Evolutionary conservation across 2,113 vertebrate species (phyloP), one percentile per base, ranked within the genome.

Genomic region (Euleptes europaea): DNA sequence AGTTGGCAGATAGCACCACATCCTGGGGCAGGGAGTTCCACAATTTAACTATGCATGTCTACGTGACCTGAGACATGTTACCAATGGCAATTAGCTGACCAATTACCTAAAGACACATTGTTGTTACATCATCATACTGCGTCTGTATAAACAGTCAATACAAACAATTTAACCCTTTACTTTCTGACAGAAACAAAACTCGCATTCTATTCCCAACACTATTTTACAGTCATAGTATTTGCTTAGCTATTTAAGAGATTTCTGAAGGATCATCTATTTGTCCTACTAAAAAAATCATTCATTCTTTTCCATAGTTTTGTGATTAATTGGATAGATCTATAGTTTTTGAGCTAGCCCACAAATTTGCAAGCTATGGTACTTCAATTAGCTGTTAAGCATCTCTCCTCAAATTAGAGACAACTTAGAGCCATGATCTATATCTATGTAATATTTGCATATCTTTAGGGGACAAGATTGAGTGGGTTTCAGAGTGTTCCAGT

Each of bases 321-420:
- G 57, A 86, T 85, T 83, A 47, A 85, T 28, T 13, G 54, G 65
- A 74, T 79, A 49, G 69, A 26, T 79, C n/a, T 74, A 4, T 73
- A 17, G 28, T 47, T 86, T 84, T 85, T 75, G 28, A 77, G 87
- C 83, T 90, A 38, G 89, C 15, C 78, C 1, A 8, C 69, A 42
- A 75, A 67, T 91, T 94, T 82, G 73, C 70, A 40, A 81, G 84
- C 33, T 13, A 13, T 54, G 83, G 31, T 91, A 82, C 65, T 90
- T 83, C 91, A 95, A 93, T 93, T 93, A 94, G 89, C 73, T 95
- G 90, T 94, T 95, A 95, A 93, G 73, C 79, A 94, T 96, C 89
- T 95, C 90, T 94, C 82, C 91, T 91, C 88, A 95, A 92, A 96
- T 95, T 94, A 94, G 83, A 91, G 74, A 80, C 49, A 85, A 83